These are phyloP conservation scores for Nymphicus hollandicus DNA, from an alignment of 2,113 vertebrate species.

Conservation along the genomic window DNA sequence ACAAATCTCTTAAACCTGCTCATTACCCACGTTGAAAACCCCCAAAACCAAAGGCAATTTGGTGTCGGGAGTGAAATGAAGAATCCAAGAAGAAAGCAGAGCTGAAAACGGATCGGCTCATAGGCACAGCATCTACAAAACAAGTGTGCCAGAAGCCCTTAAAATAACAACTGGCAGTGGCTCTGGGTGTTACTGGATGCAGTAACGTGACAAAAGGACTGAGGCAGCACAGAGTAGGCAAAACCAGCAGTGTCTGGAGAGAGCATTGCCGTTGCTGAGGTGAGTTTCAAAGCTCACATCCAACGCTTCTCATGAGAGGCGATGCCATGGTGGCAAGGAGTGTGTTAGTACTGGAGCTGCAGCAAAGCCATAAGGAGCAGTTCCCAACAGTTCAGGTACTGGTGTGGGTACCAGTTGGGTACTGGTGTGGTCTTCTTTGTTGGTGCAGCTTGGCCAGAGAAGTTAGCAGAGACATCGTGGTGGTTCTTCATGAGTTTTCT, in stretches of 20 bases:
- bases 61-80: background rate
- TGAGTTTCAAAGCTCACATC: fast-evolving
- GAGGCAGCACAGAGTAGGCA: background rate
- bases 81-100: background rate
- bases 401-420: no score
- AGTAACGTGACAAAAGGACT: background rate
- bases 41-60: background rate
- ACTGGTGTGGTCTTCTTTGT: fast-evolving
- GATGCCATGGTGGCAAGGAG: background rate
- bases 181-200: background rate
- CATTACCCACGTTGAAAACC: background rate
- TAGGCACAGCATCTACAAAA: background rate
- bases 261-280: background rate
- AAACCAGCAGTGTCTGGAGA: background rate
- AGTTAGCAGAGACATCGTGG: background rate
- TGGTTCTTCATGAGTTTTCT: background rate
- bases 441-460: background rate
- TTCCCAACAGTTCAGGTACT: fast-evolving
- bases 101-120: background rate
- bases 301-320: background rate
- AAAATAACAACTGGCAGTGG: background rate
- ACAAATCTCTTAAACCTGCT: background rate
- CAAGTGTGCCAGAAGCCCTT: background rate
- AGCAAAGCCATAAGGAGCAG: fast-evolving
- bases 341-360: background rate